Evolutionary conservation across 2,797 vertebrate species (phyloP).

Genomic region (Acipenser oxyrinchus): DNA sequence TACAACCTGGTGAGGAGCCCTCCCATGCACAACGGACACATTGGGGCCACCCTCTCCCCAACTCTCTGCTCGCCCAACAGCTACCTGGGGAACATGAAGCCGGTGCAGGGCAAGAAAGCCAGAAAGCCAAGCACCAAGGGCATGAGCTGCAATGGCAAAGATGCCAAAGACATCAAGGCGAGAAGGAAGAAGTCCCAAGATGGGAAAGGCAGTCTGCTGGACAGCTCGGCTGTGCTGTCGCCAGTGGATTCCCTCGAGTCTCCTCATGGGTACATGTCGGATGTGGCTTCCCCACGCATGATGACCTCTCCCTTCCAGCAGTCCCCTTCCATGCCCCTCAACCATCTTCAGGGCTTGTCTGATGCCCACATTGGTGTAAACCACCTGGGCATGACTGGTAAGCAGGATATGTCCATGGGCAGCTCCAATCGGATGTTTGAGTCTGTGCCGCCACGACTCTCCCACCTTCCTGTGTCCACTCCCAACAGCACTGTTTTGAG

Average conservation of each 20-base stretch:
- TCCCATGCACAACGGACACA: conserved; percentile 67
- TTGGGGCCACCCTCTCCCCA: conserved; percentile 75
- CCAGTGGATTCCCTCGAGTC: conserved; percentile 93
- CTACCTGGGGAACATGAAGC: conserved; percentile 81
- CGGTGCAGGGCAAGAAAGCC: conserved; percentile 78
- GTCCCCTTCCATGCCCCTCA: conserved; percentile 78
- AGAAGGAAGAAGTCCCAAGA: conserved; percentile 87
- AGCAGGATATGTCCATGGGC: conserved; percentile 55
- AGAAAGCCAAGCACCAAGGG: conserved; percentile 83
- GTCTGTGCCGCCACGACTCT: conserved; percentile 70
- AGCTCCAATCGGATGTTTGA: conserved; percentile 51
- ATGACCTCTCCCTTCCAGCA: conserved; percentile 91
- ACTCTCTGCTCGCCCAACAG: conserved; percentile 84
- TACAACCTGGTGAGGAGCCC: conserved; percentile 91
- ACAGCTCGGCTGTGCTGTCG: conserved; percentile 77
- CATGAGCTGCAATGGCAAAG: conserved; percentile 68
- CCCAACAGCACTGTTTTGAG: conserved; percentile 47
- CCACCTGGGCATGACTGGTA: conserved; percentile 65
- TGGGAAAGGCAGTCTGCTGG: conserved; percentile 75
- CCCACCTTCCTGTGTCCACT: conserved; percentile 76
- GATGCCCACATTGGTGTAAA: conserved; percentile 73
- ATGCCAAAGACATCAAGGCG: conserved; percentile 80
- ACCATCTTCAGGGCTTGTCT: conserved; percentile 80
- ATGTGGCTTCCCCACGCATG: conserved; percentile 85
- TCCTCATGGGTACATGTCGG: conserved; percentile 85